Base-by-base conservation (phyloP, 2,797 vertebrate genomes). In the Chrysolophus pictus region DNA sequence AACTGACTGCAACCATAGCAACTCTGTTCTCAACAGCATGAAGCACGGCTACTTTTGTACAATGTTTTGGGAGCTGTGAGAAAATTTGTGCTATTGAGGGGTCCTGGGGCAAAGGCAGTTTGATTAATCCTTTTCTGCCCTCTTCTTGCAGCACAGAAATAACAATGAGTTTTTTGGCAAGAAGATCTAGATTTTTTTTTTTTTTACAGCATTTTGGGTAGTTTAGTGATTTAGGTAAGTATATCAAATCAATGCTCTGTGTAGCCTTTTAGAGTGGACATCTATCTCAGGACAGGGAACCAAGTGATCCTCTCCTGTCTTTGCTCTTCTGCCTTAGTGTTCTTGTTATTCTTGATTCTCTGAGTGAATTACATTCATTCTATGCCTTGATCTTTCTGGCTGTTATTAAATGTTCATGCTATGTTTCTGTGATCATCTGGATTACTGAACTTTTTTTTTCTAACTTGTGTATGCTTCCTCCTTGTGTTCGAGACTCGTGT, bases 111-210 rank as follows among this genome's bases (percentile, higher is more conserved):
- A 90, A 47, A 53, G 31, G 5, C 69, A 39, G 24, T 0, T 5
- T 58, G 58, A 24, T 86, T 19, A 3, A 62, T 81, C 55, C 88
- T 94, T 70, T 93, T 46, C 70, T 73, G 67, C 76, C 83, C 90
- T 94, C 88, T 90, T 90, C 51, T 70, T 78, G 83, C 1, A 1
- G 49, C 74, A 78, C 59, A 72, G 70, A 81, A 88, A 62, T 24
- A 16, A 29, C 33, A 3, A 58, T 31, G 24, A 58, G 12, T 2
- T 69, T 84, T 84, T 81, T 65, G 42, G 46, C 11, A 63, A 47
- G 18, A 42, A 47, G 16, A 42, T 33, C 3, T 4, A 4, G 26
- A 13, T 28, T 10, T 53, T 6, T 51, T 53, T 7, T 46, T 73
- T 28, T 17, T 17, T 42, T 42, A 21, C 16, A 35, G 46, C 1